These are phyloP conservation scores for Plectus sambesii DNA, from an alignment of 1,140 invertebrate genomes.

Conservation along the genomic window DNA sequence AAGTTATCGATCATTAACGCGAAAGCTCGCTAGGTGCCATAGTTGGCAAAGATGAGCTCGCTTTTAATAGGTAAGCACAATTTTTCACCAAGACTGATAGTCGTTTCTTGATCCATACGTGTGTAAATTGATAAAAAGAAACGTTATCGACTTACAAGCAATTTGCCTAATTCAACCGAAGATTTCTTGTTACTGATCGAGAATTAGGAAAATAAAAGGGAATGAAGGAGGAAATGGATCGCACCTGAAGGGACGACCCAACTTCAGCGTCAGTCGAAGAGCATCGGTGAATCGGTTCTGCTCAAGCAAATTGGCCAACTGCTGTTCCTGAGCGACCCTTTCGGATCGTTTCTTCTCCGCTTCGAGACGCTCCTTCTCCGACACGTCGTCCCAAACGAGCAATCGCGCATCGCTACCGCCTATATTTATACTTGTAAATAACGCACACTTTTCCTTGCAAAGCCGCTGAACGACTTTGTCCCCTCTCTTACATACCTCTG, in stretches of 20 bases:
- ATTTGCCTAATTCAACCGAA: too few species aligned
- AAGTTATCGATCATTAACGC: neutral
- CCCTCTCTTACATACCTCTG: too few species aligned
- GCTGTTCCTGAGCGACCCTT: conserved; percentile 34
- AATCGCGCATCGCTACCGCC: conserved; percentile 36
- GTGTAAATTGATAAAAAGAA: too few species aligned
- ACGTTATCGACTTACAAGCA: too few species aligned
- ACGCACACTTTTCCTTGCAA: too few species aligned
- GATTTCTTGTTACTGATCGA: too few species aligned
- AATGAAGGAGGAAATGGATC: conserved; percentile 7
- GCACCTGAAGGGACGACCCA: conserved; percentile 32
- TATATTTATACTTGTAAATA: too few species aligned
- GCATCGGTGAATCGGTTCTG: conserved; percentile 38
- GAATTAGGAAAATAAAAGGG: conserved; percentile 14
- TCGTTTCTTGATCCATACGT: too few species aligned
- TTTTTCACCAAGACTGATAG: neutral
- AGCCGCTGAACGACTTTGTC: too few species aligned
- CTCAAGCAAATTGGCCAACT: conserved; percentile 32
- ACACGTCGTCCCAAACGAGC: conserved; percentile 36
- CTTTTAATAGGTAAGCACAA: neutral
- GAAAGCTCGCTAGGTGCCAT: neutral
- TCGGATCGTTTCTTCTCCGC: conserved; percentile 26
- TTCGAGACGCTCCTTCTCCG: conserved; percentile 28
- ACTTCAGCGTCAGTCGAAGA: conserved; percentile 31
- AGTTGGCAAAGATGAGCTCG: too few species aligned